Percentiles rank a stretch among this genome's conserved stretches.
phyloP scores from a whole-genome alignment of 2,113 vertebrate genomes.

The Empidonax traillii region DNA sequence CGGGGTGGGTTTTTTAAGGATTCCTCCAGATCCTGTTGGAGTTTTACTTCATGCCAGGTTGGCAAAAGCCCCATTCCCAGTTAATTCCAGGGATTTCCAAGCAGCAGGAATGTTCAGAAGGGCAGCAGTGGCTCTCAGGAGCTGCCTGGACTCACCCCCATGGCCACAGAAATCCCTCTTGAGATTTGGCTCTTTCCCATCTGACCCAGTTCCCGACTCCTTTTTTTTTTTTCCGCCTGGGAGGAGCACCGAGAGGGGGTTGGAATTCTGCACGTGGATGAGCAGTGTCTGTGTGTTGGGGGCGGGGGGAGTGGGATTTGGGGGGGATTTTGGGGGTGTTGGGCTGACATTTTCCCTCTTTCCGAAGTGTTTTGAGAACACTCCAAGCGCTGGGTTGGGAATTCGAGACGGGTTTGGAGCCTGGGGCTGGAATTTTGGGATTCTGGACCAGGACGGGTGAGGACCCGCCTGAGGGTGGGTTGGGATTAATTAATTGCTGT shows the following conservation, averaged over 20 bases:
- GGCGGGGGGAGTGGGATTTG: no score
- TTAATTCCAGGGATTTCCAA: background rate
- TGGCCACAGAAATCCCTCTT: background rate
- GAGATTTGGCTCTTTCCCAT: background rate
- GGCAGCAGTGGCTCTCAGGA: background rate
- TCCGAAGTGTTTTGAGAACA: background rate
- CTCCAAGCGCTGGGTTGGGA: fast-evolving
- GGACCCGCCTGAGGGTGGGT: fast-evolving
- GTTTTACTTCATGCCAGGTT: background rate
- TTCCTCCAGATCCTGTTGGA: background rate
- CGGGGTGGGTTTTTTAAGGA: no score
- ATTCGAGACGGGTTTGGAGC: background rate
- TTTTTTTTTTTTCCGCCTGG: background rate
- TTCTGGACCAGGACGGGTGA: background rate
- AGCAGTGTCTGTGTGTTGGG: no score
- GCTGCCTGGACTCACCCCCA: background rate
- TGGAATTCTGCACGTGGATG: background rate
- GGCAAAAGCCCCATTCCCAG: background rate
- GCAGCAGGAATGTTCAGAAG: background rate
- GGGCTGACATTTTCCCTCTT: background rate
- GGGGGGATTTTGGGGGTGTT: fast-evolving
- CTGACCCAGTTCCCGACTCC: background rate
- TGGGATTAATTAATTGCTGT: background rate
- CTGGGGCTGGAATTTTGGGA: background rate
- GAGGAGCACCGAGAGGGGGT: fast-evolving